Evolutionary conservation across 1,140 invertebrate species (phyloP).

Genomic region (Eriosoma lanigerum): DNA sequence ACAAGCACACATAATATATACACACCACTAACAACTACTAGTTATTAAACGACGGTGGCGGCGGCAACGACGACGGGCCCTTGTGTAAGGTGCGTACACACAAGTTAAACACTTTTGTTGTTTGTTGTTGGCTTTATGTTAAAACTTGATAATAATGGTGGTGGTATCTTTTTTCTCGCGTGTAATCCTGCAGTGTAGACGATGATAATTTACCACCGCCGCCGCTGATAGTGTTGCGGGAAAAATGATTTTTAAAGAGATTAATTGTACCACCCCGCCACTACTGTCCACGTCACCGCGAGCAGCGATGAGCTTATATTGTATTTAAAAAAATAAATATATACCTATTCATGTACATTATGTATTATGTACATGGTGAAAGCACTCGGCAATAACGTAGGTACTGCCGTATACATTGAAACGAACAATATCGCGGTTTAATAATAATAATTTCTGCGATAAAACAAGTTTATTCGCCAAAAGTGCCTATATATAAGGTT

Average conservation of each 20-base stretch:
- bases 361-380: neutral
- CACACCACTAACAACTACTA: neutral
- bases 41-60: slow-evolving; percentile 33
- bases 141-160: slow-evolving; percentile 43
- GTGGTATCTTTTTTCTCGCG: slow-evolving; percentile 33
- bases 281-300: neutral
- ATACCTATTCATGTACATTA: too few relatives aligned
- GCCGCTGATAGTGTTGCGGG: slow-evolving; percentile 27
- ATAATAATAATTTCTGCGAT: too few relatives aligned
- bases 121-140: slow-evolving; percentile 46
- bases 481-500: too few relatives aligned
- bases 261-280: neutral
- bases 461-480: too few relatives aligned
- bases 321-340: too few relatives aligned
- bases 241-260: slow-evolving; percentile 38
- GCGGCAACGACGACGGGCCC: neutral
- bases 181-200: neutral
- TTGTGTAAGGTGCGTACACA: slow-evolving; percentile 28
- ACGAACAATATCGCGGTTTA: too few relatives aligned
- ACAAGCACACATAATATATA: neutral
- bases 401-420: too few relatives aligned
- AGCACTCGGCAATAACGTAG: neutral
- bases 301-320: neutral
- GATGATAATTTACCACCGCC: slow-evolving; percentile 39
- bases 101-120: slow-evolving; percentile 46